Base-by-base conservation (phyloP, 2,888 invertebrate genomes). In the Diarsia dahlii region DNA sequence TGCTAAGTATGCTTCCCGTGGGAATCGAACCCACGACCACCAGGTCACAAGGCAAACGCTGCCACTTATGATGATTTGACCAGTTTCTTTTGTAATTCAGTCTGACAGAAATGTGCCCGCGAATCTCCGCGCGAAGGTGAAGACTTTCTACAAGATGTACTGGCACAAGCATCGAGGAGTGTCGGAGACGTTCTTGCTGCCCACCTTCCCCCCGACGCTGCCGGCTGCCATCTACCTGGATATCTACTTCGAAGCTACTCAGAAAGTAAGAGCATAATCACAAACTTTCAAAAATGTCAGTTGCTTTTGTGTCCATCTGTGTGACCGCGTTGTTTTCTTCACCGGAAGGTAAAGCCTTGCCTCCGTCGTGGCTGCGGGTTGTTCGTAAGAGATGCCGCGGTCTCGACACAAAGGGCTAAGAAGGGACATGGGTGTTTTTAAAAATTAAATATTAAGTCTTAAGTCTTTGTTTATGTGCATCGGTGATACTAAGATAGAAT, bases 61-160 rank as follows among this genome's bases (percentile, higher is more conserved):
- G 39, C 20, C 20, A 20, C 20, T 62, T 34, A 39, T 39, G 10
- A 10, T 10, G 5, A 39, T 39, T 12, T 20, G 62, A 58, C 15
- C 15, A 62, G 39, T 20, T 10, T 18, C 13, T 0, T 45, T n/a
- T 45, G 6, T 12, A 56, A 73, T 79, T 4, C 84, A 94, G 95
- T 88, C 85, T 80, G 88, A 90, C 6, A 92, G 93, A 0, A 88
- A 90, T n/a, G 88, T 95, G 8, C 91, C 93, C 0, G 71, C 71
- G 0, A 89, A 89, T 15, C 90, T 95, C 3, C 89, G 93, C 0
- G 89, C 92, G 13, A 95, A 94, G 77, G 95, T 95, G 73, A 91
- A 95, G 84, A 93, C 94, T 3, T 95, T 95, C 85, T 95, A 95
- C 88, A 93, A 91, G 87, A 95, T 95, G 95, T 95, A 94, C 88